Percentiles rank a stretch among this genome's conserved stretches.
phyloP scores from a whole-genome alignment of 2,888 invertebrate species.

The Cacoxenus indagator region DNA sequence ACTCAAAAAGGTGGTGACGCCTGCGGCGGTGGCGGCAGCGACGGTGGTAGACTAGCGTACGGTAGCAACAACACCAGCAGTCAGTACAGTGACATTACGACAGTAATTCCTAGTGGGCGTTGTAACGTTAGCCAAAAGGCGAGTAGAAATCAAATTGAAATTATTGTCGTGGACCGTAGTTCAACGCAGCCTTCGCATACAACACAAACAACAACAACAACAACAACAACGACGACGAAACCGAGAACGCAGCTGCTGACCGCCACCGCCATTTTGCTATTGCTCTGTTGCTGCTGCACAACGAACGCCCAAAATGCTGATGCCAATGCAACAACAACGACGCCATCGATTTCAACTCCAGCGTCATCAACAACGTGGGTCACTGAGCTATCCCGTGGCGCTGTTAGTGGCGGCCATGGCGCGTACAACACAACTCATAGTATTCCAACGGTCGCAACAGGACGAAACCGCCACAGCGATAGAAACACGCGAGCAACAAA shows the following conservation, averaged over 20 bases:
- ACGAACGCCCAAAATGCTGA: background rate
- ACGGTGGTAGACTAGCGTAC: background rate
- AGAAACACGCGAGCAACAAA: conserved; percentile 1
- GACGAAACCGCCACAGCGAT: background rate
- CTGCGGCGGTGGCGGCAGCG: conserved; percentile 43
- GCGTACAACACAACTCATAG: conserved; percentile 57
- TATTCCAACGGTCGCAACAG: conserved; percentile 43
- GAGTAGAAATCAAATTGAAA: background rate
- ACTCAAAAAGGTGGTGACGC: conserved; percentile 53
- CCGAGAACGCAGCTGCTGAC: conserved; percentile 31
- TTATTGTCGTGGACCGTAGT: background rate
- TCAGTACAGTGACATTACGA: too few species aligned
- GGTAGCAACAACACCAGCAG: conserved; percentile 26
- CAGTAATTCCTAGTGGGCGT: too few species aligned
- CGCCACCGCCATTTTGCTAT: conserved; percentile 33
- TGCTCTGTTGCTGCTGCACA: conserved; percentile 22
- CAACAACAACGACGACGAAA: background rate
- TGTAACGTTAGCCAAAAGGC: background rate
- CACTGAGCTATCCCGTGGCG: conserved; percentile 59
- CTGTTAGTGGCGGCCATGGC: conserved; percentile 54
- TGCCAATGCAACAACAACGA: conserved; percentile 28
- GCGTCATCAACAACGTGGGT: conserved; percentile 43
- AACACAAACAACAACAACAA: background rate
- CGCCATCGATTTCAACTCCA: conserved; percentile 32
- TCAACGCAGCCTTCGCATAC: background rate